Percentiles rank a stretch among this genome's conserved stretches.
Conservation (phyloP, 1,140 invertebrate species). For the Leptinotarsa undecemlineata region DNA sequence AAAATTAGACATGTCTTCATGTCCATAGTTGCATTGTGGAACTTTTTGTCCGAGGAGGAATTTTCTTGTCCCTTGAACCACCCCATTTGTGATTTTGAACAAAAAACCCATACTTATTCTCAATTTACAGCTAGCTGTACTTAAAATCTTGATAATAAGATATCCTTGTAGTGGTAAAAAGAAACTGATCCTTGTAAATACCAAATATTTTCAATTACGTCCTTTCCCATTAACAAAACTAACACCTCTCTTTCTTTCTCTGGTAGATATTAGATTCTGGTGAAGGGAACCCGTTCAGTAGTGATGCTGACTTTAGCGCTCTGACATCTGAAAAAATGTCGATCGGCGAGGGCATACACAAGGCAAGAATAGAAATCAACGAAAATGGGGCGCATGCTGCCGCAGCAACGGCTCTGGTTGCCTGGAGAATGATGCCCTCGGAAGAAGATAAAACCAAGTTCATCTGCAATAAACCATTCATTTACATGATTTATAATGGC, state of each 20-base stretch:
- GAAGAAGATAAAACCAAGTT: conserved; percentile 66
- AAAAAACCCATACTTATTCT: too few species aligned
- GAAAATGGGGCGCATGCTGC: conserved; percentile 68
- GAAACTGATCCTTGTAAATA: too few species aligned
- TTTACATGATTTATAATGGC: conserved; percentile 68
- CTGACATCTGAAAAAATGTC: conserved; percentile 52
- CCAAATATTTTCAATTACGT: too few species aligned
- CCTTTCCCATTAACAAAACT: conserved; percentile 1
- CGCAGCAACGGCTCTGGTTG: conserved; percentile 65
- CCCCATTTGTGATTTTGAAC: too few species aligned
- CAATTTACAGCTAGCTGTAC: too few species aligned
- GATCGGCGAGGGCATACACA: conserved; percentile 62
- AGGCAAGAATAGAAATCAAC: conserved; percentile 65
- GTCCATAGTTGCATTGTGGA: too few species aligned
- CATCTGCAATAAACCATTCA: conserved; percentile 68
- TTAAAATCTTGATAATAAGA: too few species aligned
- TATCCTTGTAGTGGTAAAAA: too few species aligned
- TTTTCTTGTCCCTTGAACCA: too few species aligned
- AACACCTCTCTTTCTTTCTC: conserved; percentile 32
- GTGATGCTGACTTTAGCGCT: conserved; percentile 55
- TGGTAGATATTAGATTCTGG: conserved; percentile 54
- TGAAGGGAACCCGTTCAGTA: conserved; percentile 59
- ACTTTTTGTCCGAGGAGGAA: too few species aligned
- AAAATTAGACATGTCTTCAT: too few species aligned
- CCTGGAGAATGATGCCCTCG: conserved; percentile 62